These are phyloP conservation scores for Brachymystax lenok DNA, from an alignment of 2,797 vertebrate species.

Conservation along the genomic window DNA sequence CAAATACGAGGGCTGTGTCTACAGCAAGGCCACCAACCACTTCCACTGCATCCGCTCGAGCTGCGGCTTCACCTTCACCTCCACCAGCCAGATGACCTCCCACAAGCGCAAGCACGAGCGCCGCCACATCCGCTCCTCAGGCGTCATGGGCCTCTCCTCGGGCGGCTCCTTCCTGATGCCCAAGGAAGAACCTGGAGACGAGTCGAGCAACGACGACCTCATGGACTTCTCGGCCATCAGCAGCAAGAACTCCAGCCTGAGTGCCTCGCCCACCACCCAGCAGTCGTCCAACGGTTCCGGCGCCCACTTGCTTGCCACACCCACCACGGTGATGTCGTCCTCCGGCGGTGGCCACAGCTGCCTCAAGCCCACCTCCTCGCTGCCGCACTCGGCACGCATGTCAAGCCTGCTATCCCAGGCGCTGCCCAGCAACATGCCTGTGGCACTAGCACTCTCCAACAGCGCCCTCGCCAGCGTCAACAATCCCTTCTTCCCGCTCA, in stretches of 20 bases:
- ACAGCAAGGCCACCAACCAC: conserved; percentile 99
- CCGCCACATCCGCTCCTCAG: conserved; percentile 90
- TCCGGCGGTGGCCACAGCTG: conserved; percentile 71
- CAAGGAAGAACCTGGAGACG: conserved; percentile 92
- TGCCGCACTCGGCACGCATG: conserved; percentile 84
- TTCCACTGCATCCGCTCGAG: conserved; percentile 98
- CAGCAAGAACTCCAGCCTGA: conserved; percentile 99
- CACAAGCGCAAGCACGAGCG: conserved; percentile 99
- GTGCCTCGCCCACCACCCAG: conserved; percentile 97
- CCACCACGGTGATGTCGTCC: conserved; percentile 74
- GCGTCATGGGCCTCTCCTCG: conserved; percentile 85
- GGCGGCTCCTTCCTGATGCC: conserved; percentile 77
- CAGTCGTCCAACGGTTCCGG: conserved; percentile 83
- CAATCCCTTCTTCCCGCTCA: conserved; percentile 90
- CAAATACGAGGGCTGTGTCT: conserved; percentile 98
- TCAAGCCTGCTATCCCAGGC: conserved; percentile 89
- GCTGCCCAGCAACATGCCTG: conserved; percentile 90
- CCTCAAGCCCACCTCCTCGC: conserved; percentile 75
- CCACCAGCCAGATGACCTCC: conserved; percentile 99
- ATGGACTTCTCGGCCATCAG: conserved; percentile 97
- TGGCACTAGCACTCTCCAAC: conserved; percentile 91
- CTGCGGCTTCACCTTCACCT: conserved; percentile 99
- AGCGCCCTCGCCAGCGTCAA: conserved; percentile 78
- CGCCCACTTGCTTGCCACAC: conserved; percentile 76
- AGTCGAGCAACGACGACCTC: conserved; percentile 97